These are phyloP conservation scores for Liodrosophila aerea DNA, from an alignment of 2,888 invertebrate genomes.

Conservation along the genomic window DNA sequence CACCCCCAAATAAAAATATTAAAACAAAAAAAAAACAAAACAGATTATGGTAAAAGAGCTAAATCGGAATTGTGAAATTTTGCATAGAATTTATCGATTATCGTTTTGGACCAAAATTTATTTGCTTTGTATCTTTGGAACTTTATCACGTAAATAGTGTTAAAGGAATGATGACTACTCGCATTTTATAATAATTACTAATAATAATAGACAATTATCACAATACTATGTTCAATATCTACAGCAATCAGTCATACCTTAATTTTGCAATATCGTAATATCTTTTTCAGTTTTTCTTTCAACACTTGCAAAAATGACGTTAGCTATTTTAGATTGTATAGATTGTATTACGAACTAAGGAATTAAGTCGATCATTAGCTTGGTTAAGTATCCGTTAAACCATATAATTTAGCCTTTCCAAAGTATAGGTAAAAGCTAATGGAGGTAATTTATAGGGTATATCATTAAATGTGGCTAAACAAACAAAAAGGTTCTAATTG, in stretches of 20 bases:
- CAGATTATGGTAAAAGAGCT: slow-evolving; percentile 53
- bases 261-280: slow-evolving; percentile 9
- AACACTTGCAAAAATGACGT: no score
- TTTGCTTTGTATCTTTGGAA: slow-evolving; percentile 75
- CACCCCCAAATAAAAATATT: slow-evolving; percentile 9
- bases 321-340: no score
- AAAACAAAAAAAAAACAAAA: not conserved
- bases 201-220: slow-evolving; percentile 22
- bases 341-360: no score
- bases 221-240: slow-evolving; percentile 7
- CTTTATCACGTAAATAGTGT: slow-evolving; percentile 44
- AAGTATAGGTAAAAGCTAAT: not conserved
- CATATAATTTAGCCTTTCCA: slow-evolving; percentile 7
- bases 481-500: no score
- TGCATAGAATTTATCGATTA: slow-evolving; percentile 37
- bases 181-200: slow-evolving; percentile 15
- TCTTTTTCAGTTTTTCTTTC: slow-evolving; percentile 6
- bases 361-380: not conserved
- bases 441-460: no score
- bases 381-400: slow-evolving; percentile 3
- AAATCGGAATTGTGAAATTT: slow-evolving; percentile 65
- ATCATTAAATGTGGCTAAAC: no score
- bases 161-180: slow-evolving; percentile 42
- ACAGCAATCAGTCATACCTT: not conserved
- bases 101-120: slow-evolving; percentile 44